Conservation (phyloP, 2,888 invertebrate species). For the Platypus cylindrus region DNA sequence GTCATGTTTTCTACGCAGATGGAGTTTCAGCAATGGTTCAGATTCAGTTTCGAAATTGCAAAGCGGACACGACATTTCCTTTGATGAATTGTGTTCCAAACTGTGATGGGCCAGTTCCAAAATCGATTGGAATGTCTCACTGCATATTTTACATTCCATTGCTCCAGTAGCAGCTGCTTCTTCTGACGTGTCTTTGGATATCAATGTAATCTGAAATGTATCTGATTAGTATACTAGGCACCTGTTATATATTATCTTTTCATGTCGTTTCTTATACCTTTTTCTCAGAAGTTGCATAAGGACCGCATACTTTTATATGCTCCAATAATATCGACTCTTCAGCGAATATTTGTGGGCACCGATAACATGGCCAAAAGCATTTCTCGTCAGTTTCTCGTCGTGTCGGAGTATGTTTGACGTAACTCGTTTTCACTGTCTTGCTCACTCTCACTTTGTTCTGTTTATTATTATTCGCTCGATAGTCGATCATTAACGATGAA, state of each 20-base stretch:
- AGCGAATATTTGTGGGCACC: slow-evolving; percentile 13
- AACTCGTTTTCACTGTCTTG: neutral
- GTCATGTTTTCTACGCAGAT: slow-evolving; percentile 8
- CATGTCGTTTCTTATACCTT: neutral
- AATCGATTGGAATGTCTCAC: slow-evolving; percentile 4
- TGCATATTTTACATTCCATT: slow-evolving; percentile 6
- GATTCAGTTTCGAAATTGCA: slow-evolving; percentile 4
- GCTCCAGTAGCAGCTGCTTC: neutral
- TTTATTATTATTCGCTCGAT: neutral
- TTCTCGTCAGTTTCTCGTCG: slow-evolving; percentile 2
- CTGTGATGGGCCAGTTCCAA: slow-evolving; percentile 11
- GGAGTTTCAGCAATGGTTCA: slow-evolving; percentile 6
- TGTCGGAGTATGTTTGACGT: too few species aligned
- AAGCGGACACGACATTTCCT: slow-evolving; percentile 9
- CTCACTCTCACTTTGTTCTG: neutral
- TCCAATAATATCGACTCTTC: slow-evolving; percentile 5
- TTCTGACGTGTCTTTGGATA: too few species aligned
- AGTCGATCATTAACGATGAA: neutral
- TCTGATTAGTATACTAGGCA: too few species aligned
- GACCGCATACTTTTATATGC: slow-evolving; percentile 6
- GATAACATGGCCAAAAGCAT: slow-evolving; percentile 11
- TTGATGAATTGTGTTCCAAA: slow-evolving; percentile 3
- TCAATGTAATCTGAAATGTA: too few species aligned
- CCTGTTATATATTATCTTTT: too few species aligned
- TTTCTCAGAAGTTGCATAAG: neutral